These are phyloP conservation scores for Harpalus rubripes DNA, from an alignment of 2,888 invertebrate species.

Conservation along the genomic window DNA sequence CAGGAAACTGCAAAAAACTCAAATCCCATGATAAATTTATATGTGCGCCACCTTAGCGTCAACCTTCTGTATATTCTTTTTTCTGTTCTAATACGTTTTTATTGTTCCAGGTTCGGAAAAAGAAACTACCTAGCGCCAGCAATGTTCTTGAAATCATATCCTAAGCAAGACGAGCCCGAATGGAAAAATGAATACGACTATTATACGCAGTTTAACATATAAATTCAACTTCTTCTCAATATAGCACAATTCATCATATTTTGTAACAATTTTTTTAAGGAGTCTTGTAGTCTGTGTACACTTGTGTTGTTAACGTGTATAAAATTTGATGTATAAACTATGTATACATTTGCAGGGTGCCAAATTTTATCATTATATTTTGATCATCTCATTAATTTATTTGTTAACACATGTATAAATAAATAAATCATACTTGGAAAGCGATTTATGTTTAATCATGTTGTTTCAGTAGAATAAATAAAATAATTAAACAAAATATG, in stretches of 20 bases:
- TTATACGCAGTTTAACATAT: conserved; percentile 64
- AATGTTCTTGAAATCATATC: conserved; percentile 56
- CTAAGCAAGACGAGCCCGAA: conserved; percentile 55
- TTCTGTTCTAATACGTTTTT: conserved; percentile 5
- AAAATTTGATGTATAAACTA: conserved; percentile 55
- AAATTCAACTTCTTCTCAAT: conserved; percentile 21
- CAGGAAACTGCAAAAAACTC: no score
- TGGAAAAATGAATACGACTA: conserved; percentile 65
- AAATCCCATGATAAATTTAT: no score
- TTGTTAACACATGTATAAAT: conserved; percentile 58
- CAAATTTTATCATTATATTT: conserved; percentile 56
- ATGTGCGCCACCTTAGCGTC: no score
- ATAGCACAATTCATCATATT: conserved; percentile 54
- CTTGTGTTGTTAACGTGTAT: conserved; percentile 37
- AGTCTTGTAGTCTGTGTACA: conserved; percentile 46
- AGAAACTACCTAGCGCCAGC: conserved; percentile 58
- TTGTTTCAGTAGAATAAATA: conserved; percentile 22
- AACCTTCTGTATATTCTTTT: no score
- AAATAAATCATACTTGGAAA: conserved; percentile 60
- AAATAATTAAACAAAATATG: neutral
- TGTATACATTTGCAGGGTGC: conserved; percentile 61
- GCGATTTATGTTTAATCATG: conserved; percentile 15
- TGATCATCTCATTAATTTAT: conserved; percentile 57
- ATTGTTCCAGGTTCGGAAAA: conserved; percentile 69
- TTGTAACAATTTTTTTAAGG: conserved; percentile 58